Evolutionary conservation across 1,140 invertebrate species (phyloP).

Genomic region (Centruroides vittatus): DNA sequence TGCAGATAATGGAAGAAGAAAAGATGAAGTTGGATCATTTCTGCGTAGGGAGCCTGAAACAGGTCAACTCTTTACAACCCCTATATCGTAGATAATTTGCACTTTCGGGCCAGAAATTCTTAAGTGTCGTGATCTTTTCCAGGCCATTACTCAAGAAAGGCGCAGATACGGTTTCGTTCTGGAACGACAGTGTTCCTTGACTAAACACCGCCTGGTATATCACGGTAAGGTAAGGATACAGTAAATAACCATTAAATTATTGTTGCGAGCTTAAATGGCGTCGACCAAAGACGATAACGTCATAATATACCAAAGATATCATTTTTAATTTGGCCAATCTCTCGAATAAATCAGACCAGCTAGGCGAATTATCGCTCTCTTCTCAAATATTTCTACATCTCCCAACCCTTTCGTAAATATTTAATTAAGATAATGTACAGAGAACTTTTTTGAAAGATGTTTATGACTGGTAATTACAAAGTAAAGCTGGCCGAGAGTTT

Average conservation of each 20-base stretch:
- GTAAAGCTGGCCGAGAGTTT: too few relatives aligned
- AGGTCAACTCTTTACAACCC: conserved; percentile 44
- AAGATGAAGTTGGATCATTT: conserved; percentile 77
- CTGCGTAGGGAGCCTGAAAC: conserved; percentile 78
- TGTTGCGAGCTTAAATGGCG: too few relatives aligned
- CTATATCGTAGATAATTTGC: neutral
- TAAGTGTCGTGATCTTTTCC: conserved; percentile 16
- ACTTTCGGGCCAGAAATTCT: neutral
- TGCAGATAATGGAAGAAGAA: conserved; percentile 79
- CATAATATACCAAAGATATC: too few relatives aligned
- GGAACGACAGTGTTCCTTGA: conserved; percentile 74
- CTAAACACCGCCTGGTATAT: conserved; percentile 81
- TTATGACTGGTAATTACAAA: too few relatives aligned
- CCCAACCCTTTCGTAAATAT: too few relatives aligned
- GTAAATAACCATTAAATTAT: neutral
- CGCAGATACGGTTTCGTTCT: conserved; percentile 83
- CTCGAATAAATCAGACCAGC: too few relatives aligned
- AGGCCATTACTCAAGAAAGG: conserved; percentile 88
- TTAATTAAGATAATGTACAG: too few relatives aligned
- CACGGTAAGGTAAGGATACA: conserved; percentile 36
- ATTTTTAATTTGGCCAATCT: too few relatives aligned
- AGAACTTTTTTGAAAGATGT: too few relatives aligned
- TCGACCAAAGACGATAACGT: too few relatives aligned
- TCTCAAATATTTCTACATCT: too few relatives aligned
- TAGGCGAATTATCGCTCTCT: too few relatives aligned